Base-by-base conservation (phyloP, 2,888 invertebrate species). In the Calliphora vomitoria region DNA sequence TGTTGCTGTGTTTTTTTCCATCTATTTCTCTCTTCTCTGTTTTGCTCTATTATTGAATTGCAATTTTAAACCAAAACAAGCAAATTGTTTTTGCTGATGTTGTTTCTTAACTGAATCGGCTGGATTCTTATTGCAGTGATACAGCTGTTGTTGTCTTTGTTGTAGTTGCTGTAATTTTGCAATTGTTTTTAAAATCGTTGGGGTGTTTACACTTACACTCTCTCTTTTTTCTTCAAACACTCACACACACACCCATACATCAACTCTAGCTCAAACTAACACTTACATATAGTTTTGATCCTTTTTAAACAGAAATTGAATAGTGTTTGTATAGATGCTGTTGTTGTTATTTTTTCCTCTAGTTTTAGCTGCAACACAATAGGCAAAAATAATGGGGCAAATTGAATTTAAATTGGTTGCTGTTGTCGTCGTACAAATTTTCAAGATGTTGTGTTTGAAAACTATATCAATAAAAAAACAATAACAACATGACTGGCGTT, bases 391-490 rank as follows among this genome's bases (percentile, higher is more conserved):
- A 92, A 92, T 91, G 90, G 91, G 88, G 90, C 91, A 92, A 92
- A 92, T 92, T 92, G 92, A 92, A 92, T 92, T 92, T 92, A 92
- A 92, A 92, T 92, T 92, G 92, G 69, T 64, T 76, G 60, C 38
- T 71, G 47, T 69, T 47, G 53, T 31, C 31, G 72, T 50, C 31
- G 72, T 50, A 80, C 11, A 75, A 62, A 75, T 69, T 50, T 82
- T 83, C 83, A 87, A 83, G 83, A 78, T 82, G 82, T 82, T 82
- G 66, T 75, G 25, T 68, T 69, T 20, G 41, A 44, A 74, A 74
- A 82, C 68, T 82, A 82, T 62, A 53, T 68, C 60, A 80, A 82
- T 68, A 66, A 78, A 64, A 76, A 66, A 62, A 41, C 71, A 64
- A 53, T 55, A 62, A 64, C 71, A 66, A 78, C 71, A 71, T 85